Evolutionary conservation across 1,140 invertebrate species (phyloP).

Genomic region (Trachymyrmex septentrionalis): DNA sequence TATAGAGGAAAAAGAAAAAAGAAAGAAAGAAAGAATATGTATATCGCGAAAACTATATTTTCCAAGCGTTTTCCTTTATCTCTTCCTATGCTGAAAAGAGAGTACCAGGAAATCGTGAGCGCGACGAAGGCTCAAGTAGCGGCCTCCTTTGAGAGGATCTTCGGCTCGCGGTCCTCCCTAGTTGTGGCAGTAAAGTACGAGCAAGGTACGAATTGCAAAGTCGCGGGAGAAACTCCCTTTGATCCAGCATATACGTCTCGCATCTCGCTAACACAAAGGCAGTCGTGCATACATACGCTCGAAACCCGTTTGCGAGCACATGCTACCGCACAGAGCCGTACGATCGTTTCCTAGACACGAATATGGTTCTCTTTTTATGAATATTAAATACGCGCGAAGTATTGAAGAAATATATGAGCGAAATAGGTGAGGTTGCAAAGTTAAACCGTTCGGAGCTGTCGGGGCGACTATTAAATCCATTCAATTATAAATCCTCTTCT

Average conservation of each 20-base stretch:
- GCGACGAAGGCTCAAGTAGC: slow-evolving; percentile 29
- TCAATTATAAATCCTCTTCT: too few species aligned
- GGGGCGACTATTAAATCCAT: too few species aligned
- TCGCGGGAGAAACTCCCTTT: slow-evolving; percentile 51
- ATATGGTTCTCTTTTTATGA: slow-evolving; percentile 36
- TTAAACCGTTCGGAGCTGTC: not conserved
- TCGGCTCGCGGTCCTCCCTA: not conserved
- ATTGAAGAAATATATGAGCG: not conserved
- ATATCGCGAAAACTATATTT: slow-evolving; percentile 68
- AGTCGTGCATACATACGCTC: slow-evolving; percentile 58
- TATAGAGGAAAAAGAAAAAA: not conserved
- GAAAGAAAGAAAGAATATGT: not conserved
- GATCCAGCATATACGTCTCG: slow-evolving; percentile 54
- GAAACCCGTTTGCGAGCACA: slow-evolving; percentile 64
- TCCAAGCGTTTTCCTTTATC: slow-evolving; percentile 56
- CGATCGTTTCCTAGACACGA: not conserved
- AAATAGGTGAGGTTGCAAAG: not conserved
- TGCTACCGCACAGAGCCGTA: slow-evolving; percentile 39
- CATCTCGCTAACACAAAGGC: slow-evolving; percentile 54
- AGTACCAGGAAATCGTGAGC: not conserved
- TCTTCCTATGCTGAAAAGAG: slow-evolving; percentile 19
- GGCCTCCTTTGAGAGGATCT: slow-evolving; percentile 65
- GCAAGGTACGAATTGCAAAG: slow-evolving; percentile 55
- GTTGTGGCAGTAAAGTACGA: slow-evolving; percentile 50
- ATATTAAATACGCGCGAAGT: not conserved